Evolutionary conservation across 2,888 invertebrate genomes (phyloP).

Genomic region (Fragum whitleyi): DNA sequence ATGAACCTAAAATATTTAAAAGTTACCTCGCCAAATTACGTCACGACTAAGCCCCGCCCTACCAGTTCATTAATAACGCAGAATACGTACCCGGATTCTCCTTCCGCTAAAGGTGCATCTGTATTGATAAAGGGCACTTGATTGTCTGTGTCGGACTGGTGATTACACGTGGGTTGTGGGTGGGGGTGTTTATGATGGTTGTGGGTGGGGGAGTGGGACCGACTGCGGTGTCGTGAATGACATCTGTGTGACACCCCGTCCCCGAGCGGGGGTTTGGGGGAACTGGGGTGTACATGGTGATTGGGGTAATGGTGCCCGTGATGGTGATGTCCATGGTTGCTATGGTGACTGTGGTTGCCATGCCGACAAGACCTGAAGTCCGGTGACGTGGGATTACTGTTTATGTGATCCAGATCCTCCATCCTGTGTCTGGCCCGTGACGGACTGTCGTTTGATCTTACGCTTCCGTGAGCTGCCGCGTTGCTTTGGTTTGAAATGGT

Average conservation of each 20-base stretch:
- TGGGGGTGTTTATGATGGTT: slow-evolving; percentile 1
- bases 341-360: slow-evolving; percentile 24
- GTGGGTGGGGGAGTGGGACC: slow-evolving; percentile 26
- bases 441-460: slow-evolving; percentile 32
- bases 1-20: no score
- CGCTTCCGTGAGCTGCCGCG: slow-evolving; percentile 26
- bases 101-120: slow-evolving; percentile 57
- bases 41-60: no score
- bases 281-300: slow-evolving; percentile 39
- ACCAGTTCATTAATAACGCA: no score
- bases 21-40: no score
- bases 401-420: slow-evolving; percentile 4
- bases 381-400: slow-evolving; percentile 37
- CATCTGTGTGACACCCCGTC: slow-evolving; percentile 29
- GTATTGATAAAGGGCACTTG: slow-evolving; percentile 63
- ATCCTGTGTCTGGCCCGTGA: background rate
- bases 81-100: slow-evolving; percentile 56
- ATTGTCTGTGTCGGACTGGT: slow-evolving; percentile 44
- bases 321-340: background rate
- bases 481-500: slow-evolving; percentile 42
- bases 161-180: background rate
- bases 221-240: slow-evolving; percentile 43
- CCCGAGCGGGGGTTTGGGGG: slow-evolving; percentile 33
- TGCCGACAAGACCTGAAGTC: slow-evolving; percentile 50
- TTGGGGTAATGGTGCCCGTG: slow-evolving; percentile 32